Conservation (phyloP, 2,888 invertebrate genomes). For the Coecobrya sp. region DNA sequence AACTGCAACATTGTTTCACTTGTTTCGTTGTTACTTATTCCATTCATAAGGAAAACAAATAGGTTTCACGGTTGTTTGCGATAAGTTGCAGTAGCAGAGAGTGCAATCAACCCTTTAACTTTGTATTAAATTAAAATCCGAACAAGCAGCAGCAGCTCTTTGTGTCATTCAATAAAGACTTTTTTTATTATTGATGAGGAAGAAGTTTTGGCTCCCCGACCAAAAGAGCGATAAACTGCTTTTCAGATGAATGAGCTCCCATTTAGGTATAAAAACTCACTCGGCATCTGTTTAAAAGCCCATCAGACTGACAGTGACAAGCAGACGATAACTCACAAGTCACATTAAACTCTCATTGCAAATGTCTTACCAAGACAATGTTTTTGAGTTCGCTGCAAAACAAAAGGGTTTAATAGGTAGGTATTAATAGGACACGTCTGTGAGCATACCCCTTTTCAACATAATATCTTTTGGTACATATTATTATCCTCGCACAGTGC, state of each 20-base stretch:
- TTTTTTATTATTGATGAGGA: conserved; percentile 38
- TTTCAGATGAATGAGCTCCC: conserved; percentile 53
- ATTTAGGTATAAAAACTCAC: conserved; percentile 22
- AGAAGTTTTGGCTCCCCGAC: conserved; percentile 12
- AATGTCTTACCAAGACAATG: background rate
- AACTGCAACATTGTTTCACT: no score
- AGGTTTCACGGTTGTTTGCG: no score
- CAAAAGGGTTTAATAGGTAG: background rate
- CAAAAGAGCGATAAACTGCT: background rate
- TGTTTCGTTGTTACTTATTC: no score
- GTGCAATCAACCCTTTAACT: background rate
- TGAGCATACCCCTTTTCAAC: background rate
- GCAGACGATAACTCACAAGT: conserved; percentile 44
- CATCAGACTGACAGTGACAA: conserved; percentile 48
- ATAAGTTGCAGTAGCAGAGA: background rate
- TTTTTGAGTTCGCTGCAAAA: background rate
- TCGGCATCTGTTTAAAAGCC: conserved; percentile 53
- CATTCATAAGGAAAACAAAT: no score
- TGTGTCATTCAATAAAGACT: background rate
- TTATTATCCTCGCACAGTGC: background rate
- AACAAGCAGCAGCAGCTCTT: background rate
- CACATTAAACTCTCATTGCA: conserved; percentile 13
- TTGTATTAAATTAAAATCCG: background rate
- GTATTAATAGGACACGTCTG: background rate
- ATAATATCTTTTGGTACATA: background rate